Evolutionary conservation across 2,797 vertebrate genomes (phyloP).

Genomic region (Natrix natrix): DNA sequence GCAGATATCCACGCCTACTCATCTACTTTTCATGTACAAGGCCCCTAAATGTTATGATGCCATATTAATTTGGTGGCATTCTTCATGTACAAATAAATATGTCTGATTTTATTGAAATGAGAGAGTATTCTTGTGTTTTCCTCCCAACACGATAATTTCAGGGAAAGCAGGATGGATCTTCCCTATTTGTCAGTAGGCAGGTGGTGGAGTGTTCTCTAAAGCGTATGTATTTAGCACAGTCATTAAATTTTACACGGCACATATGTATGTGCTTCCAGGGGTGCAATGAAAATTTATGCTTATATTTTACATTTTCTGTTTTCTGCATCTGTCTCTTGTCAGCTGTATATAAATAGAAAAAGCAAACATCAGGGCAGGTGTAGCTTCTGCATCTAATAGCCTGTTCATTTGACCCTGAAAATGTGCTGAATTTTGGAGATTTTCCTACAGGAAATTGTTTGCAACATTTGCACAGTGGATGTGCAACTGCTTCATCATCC

Average conservation of each 20-base stretch:
- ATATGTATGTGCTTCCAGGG: slow-evolving; percentile 58
- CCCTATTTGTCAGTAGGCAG: slow-evolving; percentile 51
- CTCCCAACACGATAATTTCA: not conserved
- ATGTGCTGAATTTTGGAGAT: slow-evolving; percentile 12
- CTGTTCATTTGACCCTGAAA: slow-evolving; percentile 10
- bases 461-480: not conserved
- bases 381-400: slow-evolving; percentile 34
- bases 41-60: not conserved
- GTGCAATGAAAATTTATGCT: slow-evolving; percentile 58
- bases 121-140: not conserved
- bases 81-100: not conserved
- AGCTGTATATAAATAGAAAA: slow-evolving; percentile 47
- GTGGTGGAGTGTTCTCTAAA: slow-evolving; percentile 60
- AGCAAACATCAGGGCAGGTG: slow-evolving; percentile 30
- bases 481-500: not conserved
- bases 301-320: slow-evolving; percentile 46
- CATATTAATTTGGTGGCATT: not conserved
- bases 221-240: slow-evolving; percentile 66
- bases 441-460: not conserved
- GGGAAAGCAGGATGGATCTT: slow-evolving; percentile 23
- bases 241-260: slow-evolving; percentile 66
- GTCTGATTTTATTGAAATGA: not conserved
- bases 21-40: not conserved
- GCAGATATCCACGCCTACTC: not conserved
- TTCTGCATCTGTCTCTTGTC: slow-evolving; percentile 47